Base-by-base conservation (phyloP, 2,797 vertebrate species). In the Poliocrania exsul region DNA sequence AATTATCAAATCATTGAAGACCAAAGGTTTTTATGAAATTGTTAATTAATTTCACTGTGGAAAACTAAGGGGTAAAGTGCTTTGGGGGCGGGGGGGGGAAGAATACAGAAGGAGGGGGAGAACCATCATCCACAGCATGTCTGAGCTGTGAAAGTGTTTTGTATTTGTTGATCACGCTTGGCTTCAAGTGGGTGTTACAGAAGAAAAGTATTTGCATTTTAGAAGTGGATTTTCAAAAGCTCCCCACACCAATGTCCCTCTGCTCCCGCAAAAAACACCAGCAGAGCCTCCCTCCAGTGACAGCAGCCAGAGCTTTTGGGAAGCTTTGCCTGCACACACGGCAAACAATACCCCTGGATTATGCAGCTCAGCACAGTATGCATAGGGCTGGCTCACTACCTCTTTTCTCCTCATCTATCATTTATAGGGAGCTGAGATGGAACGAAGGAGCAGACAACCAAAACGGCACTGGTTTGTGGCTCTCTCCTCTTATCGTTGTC, bases 151-250 rank as follows among this genome's bases (percentile, higher is more conserved):
- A 44, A 69, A 85, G 60, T 46, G 56, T 77, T 94, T 58, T 38
- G 14, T 85, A 62, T 70, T 91, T 89, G 38, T 77, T 69, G 66
- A 79, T 66, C 73, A 73, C 0, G 3, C 60, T 56, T 85, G 65
- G 53, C 19, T 94, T 88, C 67, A 67, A 93, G 61, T 28, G 49
- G 16, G 33, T 85, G 82, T 61, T 82, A 82, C 67, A 66, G 83
- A 86, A 86, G 19, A 37, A 78, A 79, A 77, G 67, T 31, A 86
- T 90, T 80, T 93, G 60, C 74, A 81, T 92, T 80, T 95, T 28
- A 70, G 60, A 94, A 73, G 49, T 67, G 38, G 38, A 54, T 91
- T 95, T 94, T 85, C 71, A 60, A 81, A 77, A 73, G 74, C 54
- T 81, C 49, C 35, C 69, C 1, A 0, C 53, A 81, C 23, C 53